A percentile compares a stretch with the other conserved stretches of the same genome.
These are phyloP conservation scores for Rhinoraja longicauda DNA, from an alignment of 2,797 vertebrate species.

Conservation along the genomic window DNA sequence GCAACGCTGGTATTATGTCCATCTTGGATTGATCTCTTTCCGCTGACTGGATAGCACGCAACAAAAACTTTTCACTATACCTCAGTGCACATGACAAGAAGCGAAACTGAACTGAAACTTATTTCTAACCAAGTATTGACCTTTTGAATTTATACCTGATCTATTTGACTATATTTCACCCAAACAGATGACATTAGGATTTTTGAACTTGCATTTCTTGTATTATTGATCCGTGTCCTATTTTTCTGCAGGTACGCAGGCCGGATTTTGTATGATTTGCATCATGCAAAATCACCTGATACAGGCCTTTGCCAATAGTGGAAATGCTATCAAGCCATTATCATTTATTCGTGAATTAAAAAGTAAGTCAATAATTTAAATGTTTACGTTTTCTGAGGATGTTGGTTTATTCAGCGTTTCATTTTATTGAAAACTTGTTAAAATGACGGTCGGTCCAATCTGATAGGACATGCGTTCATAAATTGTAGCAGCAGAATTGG, in stretches of 20 bases:
- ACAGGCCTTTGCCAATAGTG: constrained; percentile 90
- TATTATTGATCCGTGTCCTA: background rate
- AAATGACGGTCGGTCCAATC: background rate
- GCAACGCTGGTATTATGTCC: background rate
- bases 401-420: too few relatives aligned
- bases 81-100: too few relatives aligned
- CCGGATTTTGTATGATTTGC: constrained; percentile 95
- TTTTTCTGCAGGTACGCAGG: constrained; percentile 71
- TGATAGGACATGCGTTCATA: background rate
- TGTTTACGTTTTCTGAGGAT: too few relatives aligned
- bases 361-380: constrained; percentile 69
- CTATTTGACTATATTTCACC: background rate
- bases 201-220: background rate
- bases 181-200: background rate
- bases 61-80: too few relatives aligned
- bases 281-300: constrained; percentile 90
- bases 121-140: background rate
- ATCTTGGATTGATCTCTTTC: background rate
- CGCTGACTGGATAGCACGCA: too few relatives aligned
- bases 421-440: background rate
- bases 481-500: too few relatives aligned
- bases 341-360: constrained; percentile 90
- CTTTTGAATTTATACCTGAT: background rate
- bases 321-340: constrained; percentile 85
- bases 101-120: too few relatives aligned